Percentiles rank a stretch among this genome's conserved stretches.
phyloP scores from a whole-genome alignment of 2,113 vertebrate species.

The Solenodon paradoxus region DNA sequence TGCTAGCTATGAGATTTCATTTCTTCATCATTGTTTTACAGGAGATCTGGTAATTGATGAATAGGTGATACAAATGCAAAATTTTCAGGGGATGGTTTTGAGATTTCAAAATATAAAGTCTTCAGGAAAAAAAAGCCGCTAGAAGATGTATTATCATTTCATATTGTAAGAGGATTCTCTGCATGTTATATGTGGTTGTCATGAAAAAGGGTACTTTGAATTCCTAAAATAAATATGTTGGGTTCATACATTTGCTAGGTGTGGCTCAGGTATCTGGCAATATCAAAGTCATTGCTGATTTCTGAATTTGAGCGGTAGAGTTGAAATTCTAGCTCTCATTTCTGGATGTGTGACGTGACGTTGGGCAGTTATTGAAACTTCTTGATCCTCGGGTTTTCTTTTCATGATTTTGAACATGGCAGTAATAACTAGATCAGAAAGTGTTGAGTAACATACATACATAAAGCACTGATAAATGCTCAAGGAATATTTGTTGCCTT shows the following conservation, averaged over 20 bases:
- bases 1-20: neutral
- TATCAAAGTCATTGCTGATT: neutral
- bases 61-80: neutral
- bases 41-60: neutral
- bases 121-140: neutral
- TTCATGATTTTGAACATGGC: neutral
- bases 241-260: neutral
- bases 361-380: neutral
- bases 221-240: neutral
- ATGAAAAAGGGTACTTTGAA: neutral
- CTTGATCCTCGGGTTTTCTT: neutral
- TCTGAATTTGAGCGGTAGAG: neutral
- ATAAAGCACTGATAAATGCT: neutral
- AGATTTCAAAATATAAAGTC: slow-evolving; percentile 17
- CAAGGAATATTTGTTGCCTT: neutral
- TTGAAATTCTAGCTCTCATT: neutral
- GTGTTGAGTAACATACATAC: neutral
- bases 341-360: neutral
- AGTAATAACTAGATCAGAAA: neutral
- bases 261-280: neutral
- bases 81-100: neutral
- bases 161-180: neutral
- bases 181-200: neutral
- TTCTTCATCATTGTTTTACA: neutral
- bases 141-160: neutral